Conservation (phyloP, 2,888 invertebrate species). For the Criorhina ranunculi region DNA sequence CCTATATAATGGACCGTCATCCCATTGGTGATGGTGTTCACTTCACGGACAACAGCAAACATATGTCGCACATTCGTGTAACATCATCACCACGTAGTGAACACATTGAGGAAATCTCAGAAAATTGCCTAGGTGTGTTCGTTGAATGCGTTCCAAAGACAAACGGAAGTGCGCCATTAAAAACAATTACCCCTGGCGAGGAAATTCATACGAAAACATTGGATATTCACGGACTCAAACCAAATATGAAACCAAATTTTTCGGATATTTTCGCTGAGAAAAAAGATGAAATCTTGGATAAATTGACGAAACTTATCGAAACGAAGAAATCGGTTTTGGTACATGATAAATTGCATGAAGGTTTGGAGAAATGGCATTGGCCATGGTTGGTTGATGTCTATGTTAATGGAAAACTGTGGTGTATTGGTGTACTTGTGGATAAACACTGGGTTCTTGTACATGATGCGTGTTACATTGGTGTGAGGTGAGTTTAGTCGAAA, state of each 20-base stretch:
- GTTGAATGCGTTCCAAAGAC: slow-evolving; percentile 81
- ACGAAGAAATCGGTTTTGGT: slow-evolving; percentile 80
- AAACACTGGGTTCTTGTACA: slow-evolving; percentile 88
- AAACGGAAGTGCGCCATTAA: slow-evolving; percentile 80
- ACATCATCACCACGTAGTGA: slow-evolving; percentile 65
- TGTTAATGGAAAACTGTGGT: slow-evolving; percentile 88
- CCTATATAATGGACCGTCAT: slow-evolving; percentile 22
- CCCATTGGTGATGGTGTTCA: slow-evolving; percentile 79
- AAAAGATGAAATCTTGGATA: slow-evolving; percentile 80
- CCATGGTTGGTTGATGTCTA: slow-evolving; percentile 92
- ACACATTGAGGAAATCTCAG: slow-evolving; percentile 68
- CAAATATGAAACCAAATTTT: slow-evolving; percentile 76
- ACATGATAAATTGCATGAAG: slow-evolving; percentile 81
- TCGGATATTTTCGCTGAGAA: slow-evolving; percentile 77
- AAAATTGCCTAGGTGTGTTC: slow-evolving; percentile 81
- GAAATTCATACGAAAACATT: slow-evolving; percentile 57
- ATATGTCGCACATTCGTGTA: slow-evolving; percentile 18
- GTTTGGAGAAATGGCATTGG: slow-evolving; percentile 84
- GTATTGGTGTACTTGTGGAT: slow-evolving; percentile 89
- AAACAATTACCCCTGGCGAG: slow-evolving; percentile 80
- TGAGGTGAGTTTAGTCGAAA: slow-evolving; percentile 78
- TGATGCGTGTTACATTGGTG: slow-evolving; percentile 85
- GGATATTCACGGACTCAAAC: slow-evolving; percentile 76
- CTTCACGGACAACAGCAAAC: slow-evolving; percentile 76
- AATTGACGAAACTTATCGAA: slow-evolving; percentile 80